These are phyloP conservation scores for Agrenia bidenticulata DNA, from an alignment of 2,888 invertebrate genomes.

Conservation along the genomic window DNA sequence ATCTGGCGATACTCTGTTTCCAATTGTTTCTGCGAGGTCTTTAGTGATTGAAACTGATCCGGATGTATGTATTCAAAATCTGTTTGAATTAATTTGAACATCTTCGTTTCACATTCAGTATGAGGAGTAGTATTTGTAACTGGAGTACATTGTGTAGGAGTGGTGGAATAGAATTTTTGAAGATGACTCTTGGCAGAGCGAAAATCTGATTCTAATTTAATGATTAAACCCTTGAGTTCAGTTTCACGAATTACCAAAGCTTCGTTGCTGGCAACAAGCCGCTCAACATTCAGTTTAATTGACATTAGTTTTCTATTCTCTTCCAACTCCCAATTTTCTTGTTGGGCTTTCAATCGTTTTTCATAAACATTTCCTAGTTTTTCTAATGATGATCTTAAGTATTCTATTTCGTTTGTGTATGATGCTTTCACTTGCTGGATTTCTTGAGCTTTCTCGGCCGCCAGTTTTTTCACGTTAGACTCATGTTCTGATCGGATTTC, in stretches of 20 bases:
- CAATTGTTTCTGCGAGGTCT: not conserved
- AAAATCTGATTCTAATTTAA: too few species aligned
- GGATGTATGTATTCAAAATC: not conserved
- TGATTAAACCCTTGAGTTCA: too few species aligned
- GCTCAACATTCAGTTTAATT: not conserved
- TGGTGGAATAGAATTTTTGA: too few species aligned
- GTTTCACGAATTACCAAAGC: too few species aligned
- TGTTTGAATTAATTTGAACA: not conserved
- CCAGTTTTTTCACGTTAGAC: conserved; percentile 14
- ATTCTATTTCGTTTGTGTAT: conserved; percentile 30
- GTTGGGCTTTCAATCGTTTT: conserved; percentile 26
- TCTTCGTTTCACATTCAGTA: not conserved
- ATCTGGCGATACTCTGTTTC: not conserved
- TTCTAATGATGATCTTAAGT: conserved; percentile 21
- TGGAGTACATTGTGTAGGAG: too few species aligned
- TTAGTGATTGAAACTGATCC: not conserved
- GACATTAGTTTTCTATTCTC: not conserved
- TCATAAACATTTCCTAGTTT: conserved; percentile 20
- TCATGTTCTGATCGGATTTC: conserved; percentile 32
- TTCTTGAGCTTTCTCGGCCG: conserved; percentile 18
- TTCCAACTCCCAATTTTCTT: conserved; percentile 21
- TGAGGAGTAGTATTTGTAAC: too few species aligned
- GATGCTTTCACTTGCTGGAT: conserved; percentile 22
- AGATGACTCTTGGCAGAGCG: too few species aligned
- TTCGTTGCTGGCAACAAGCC: not conserved